Evolutionary conservation across 1,140 invertebrate genomes (phyloP), one percentile per base, ranked within the genome.

Genomic region (Bombus picipes): DNA sequence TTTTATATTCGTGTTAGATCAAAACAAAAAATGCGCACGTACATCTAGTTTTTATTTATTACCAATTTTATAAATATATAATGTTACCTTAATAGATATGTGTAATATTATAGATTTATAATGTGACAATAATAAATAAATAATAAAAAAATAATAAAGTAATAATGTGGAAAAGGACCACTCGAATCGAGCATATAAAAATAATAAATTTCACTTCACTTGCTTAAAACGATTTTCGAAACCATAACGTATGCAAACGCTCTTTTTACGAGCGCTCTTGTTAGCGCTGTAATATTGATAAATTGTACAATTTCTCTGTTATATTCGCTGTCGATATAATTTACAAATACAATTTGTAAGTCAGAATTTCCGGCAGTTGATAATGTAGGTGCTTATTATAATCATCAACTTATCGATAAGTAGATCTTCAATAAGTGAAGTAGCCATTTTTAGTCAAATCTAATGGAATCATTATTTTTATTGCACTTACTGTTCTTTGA

Each of bases 361-460:
- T 66, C 2, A n/a, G 47, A 65, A 13, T 62, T 62, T 1, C 37
- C 59, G 6, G 13, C 57, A 77, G 53, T 62, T 39, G 37, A 41
- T 37, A 39, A 28, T 25, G 18, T n/a, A 62, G 74, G n/a, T 43
- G 6, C 1, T 15, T n/a, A 32, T 2, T 66, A 32, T 66, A 66
- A 18, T 25, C 41, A 8, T 65, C 25, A 3, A 3, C 59, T 75
- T 75, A 25, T 34, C 8, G 70, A 62, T 81, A 81, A 74, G 57
- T 66, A 82, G 41, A 65, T 75, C 9, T 25, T 39, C 25, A 22
- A 68, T 3, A 22, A 47, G n/a, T 37, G n/a, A 18, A 34, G 28
- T 59, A 43, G 72, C 57, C 81, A 82, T 82, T 82, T 75, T 75
- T 66, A 66, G 71, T 75, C 41, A 32, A 65, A 43, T 82, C 47